Base-by-base conservation (phyloP, 1,140 invertebrate genomes). In the Macrotrachela quadricornifera region DNA sequence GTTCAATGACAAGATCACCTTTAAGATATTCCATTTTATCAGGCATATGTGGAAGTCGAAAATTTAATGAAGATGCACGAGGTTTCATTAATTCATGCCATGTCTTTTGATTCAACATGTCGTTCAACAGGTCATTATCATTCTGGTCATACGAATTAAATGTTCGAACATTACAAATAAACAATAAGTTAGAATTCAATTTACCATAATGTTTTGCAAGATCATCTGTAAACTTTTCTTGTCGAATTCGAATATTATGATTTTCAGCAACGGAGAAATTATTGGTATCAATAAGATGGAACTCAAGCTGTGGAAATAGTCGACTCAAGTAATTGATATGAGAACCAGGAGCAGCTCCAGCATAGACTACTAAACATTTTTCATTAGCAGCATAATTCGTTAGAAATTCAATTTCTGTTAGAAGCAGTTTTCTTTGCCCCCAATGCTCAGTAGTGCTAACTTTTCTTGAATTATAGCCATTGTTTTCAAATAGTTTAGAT, bases 371-470 rank as follows among this genome's bases (percentile, higher is more conserved):
- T 10, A 21, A 9, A 14, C 18, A 42, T 0, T 17, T 17, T 42
- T 30, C 15, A 42, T 50, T 39, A n/a, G 13, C 6, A 50, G 39
- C 41, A 42, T 14, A 37, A 30, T 18, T 50, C 3, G 49, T 43
- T 18, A 50, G 18, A 42, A 50, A 50, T n/a, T 50, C 49, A 16
- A 50, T 40, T 50, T 50, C 49, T n/a, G 39, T 42, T 50, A 50
- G 42, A 50, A 50, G 42, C 14, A 50, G 42, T 30, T 50, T 50
- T 43, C 49, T 42, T 42, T 50, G 49, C 15, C 49, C 49, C 41
- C 17, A 50, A 42, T 50, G 49, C 30, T 42, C 39, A n/a, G 17
- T 50, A 30, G 49, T 42, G 8, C 3, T 30, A 8, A 30, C 8
- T 30, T 8, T 30, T 30, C 21, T 30, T 30, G 21, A 8, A 30